A percentile compares a stretch with the other conserved stretches of the same genome.
These are phyloP conservation scores for Champsocephalus gunnari DNA, from an alignment of 2,797 vertebrate species.

Conservation along the genomic window DNA sequence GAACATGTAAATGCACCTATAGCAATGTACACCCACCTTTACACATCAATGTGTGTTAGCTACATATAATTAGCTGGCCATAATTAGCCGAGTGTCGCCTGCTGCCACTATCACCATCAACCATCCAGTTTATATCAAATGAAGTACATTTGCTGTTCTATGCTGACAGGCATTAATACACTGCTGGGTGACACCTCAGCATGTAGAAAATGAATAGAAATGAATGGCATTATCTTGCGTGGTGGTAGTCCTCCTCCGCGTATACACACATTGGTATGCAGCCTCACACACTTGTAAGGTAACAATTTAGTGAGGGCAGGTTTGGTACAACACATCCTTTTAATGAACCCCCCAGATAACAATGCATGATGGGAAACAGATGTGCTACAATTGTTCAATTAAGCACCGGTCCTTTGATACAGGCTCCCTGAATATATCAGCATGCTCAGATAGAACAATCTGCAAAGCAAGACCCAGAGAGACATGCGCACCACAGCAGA, in stretches of 20 bases:
- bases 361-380: slow-evolving; percentile 66
- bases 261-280: slow-evolving; percentile 44
- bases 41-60: slow-evolving; percentile 1
- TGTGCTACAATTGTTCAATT: slow-evolving; percentile 67
- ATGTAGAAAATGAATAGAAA: slow-evolving; percentile 28
- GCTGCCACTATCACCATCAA: slow-evolving; percentile 6
- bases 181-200: not conserved
- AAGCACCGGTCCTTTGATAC: slow-evolving; percentile 47
- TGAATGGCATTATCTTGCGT: slow-evolving; percentile 12
- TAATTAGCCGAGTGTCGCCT: slow-evolving; percentile 31
- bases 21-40: slow-evolving; percentile 47
- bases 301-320: slow-evolving; percentile 26
- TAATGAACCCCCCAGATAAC: slow-evolving; percentile 61
- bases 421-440: slow-evolving; percentile 24
- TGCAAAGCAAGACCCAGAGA: slow-evolving; percentile 29
- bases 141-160: slow-evolving; percentile 23
- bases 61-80: slow-evolving; percentile 5
- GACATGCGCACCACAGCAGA: slow-evolving; percentile 6
- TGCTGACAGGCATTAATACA: slow-evolving; percentile 11
- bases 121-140: slow-evolving; percentile 12
- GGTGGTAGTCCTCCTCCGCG: not conserved
- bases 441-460: slow-evolving; percentile 35
- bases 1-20: slow-evolving; percentile 21
- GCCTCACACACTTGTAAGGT: slow-evolving; percentile 18
- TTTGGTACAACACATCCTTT: slow-evolving; percentile 30